Percentiles rank a stretch among this genome's conserved stretches.
phyloP scores from a whole-genome alignment of 2,888 invertebrate species.

The Heliconius cydno region DNA sequence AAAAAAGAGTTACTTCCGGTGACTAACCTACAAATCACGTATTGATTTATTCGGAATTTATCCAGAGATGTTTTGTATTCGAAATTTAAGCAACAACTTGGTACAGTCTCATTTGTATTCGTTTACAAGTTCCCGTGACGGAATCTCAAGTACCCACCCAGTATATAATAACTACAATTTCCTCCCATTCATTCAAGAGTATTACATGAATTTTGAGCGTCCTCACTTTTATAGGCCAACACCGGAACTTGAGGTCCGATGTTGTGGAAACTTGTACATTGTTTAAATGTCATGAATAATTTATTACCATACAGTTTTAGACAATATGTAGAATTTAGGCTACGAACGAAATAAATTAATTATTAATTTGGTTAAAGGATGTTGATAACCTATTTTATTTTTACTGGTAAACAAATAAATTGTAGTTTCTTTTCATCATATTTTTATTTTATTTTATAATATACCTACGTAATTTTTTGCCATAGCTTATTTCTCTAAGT shows the following conservation, averaged over 20 bases:
- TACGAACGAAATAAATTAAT: not conserved
- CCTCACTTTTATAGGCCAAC: slow-evolving; percentile 39
- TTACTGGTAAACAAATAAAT: not conserved
- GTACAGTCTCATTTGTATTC: slow-evolving; percentile 51
- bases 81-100: slow-evolving; percentile 39
- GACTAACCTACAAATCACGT: slow-evolving; percentile 42
- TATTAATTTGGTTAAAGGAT: not conserved
- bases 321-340: slow-evolving; percentile 21
- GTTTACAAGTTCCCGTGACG: slow-evolving; percentile 49
- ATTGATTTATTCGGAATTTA: slow-evolving; percentile 43
- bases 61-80: slow-evolving; percentile 33
- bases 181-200: slow-evolving; percentile 52
- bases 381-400: not conserved
- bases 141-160: slow-evolving; percentile 49
- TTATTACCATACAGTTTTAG: slow-evolving; percentile 14
- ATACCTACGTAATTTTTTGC: too few species aligned
- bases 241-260: slow-evolving; percentile 42
- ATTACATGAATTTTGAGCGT: slow-evolving; percentile 51
- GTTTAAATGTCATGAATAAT: slow-evolving; percentile 22
- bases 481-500: not conserved
- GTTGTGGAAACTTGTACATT: slow-evolving; percentile 21
- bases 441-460: not conserved
- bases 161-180: slow-evolving; percentile 53
- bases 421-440: not conserved
- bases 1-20: slow-evolving; percentile 32